phyloP scores from a whole-genome alignment of 2,113 vertebrate genomes.

The Otocyon megalotis region DNA sequence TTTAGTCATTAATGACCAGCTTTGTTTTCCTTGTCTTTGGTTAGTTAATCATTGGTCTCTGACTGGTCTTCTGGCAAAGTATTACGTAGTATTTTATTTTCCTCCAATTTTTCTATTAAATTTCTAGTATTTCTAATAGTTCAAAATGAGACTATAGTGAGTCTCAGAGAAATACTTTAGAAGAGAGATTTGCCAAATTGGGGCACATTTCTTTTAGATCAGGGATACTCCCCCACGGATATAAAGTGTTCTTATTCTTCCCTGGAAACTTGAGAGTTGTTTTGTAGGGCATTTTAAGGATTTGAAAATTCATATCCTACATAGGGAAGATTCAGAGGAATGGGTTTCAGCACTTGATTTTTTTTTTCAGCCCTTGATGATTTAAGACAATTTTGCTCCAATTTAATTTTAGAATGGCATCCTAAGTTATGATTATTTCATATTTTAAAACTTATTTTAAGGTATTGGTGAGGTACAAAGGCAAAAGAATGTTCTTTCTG shows the following conservation, averaged over 20 bases:
- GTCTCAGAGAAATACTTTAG: neutral
- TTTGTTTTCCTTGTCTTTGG: neutral
- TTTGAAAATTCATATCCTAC: neutral
- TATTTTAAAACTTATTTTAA: neutral
- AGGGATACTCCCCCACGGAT: neutral
- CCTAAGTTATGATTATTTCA: neutral
- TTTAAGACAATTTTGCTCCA: neutral
- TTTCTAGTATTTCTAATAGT: neutral
- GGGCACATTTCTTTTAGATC: neutral
- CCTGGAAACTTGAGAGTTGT: neutral
- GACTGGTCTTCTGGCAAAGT: neutral
- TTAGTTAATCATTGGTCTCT: neutral
- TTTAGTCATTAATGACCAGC: neutral
- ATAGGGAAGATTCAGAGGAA: neutral
- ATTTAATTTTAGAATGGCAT: constrained; percentile 31
- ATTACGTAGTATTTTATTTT: neutral
- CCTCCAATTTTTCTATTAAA: neutral
- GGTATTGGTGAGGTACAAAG: neutral
- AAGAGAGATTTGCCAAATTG: neutral
- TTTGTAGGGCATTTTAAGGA: neutral
- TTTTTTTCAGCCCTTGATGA: neutral
- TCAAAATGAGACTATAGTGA: neutral
- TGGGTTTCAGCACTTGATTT: neutral
- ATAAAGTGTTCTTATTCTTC: neutral
- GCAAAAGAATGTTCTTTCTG: neutral